Conservation (phyloP, 1,140 invertebrate genomes). For the Palaemon carinicauda region DNA sequence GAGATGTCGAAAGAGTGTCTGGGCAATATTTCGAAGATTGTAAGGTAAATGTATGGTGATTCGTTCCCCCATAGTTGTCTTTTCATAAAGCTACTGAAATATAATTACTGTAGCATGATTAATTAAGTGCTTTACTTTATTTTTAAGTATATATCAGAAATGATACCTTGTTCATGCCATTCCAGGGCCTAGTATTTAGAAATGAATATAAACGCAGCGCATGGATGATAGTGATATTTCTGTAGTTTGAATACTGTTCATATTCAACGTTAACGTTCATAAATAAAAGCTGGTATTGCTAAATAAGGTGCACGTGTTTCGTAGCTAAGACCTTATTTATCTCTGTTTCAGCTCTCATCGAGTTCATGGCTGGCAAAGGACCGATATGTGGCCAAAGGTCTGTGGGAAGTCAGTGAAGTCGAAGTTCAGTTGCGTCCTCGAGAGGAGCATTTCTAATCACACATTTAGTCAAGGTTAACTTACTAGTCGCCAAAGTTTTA, state of each 20-base stretch:
- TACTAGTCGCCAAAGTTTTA: too few relatives aligned
- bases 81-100: too few relatives aligned
- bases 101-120: too few relatives aligned
- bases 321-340: neutral
- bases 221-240: too few relatives aligned
- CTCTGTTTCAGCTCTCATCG: neutral
- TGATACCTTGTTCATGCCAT: too few relatives aligned
- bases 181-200: too few relatives aligned
- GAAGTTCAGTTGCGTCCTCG: neutral
- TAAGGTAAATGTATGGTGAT: neutral
- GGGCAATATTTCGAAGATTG: slow-evolving; percentile 27
- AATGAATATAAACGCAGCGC: too few relatives aligned
- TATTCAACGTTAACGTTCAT: neutral
- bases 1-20: slow-evolving; percentile 6
- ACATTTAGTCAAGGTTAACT: too few relatives aligned
- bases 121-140: too few relatives aligned
- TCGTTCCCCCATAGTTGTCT: too few relatives aligned
- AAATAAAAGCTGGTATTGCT: neutral
- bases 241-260: too few relatives aligned
- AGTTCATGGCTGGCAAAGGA: neutral
- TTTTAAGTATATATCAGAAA: too few relatives aligned
- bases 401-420: slow-evolving; percentile 9
- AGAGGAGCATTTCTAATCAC: neutral
- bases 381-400: neutral
- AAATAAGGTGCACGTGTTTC: neutral